Conservation (phyloP, 2,797 vertebrate species). For the Urocyon cinereoargenteus region DNA sequence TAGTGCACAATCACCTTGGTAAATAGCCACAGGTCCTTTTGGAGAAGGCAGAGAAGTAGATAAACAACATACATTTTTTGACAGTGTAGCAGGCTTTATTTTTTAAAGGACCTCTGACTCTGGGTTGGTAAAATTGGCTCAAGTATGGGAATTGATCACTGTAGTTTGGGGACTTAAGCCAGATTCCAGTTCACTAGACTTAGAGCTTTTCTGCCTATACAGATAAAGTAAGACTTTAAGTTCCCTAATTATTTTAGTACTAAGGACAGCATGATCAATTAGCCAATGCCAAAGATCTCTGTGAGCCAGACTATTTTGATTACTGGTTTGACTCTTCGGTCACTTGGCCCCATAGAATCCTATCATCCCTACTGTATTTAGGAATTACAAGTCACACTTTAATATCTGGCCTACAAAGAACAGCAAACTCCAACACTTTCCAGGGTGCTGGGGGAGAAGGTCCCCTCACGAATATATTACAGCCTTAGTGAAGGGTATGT, state of each 20-base stretch:
- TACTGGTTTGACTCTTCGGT: neutral
- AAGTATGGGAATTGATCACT: neutral
- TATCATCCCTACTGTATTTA: neutral
- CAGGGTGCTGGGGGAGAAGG: neutral
- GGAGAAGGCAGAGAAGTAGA: neutral
- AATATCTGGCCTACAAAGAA: neutral
- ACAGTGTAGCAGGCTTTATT: neutral
- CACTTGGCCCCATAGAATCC: neutral
- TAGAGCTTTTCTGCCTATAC: neutral
- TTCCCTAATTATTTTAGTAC: neutral
- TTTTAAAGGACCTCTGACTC: neutral
- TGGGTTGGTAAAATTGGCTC: neutral
- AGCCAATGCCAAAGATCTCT: neutral
- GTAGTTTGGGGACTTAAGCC: neutral
- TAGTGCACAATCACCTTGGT: neutral
- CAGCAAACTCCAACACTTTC: neutral
- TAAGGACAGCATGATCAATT: neutral
- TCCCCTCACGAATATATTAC: neutral
- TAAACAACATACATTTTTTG: neutral
- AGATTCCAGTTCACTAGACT: slow-evolving; percentile 17
- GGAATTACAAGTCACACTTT: neutral
- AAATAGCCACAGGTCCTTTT: neutral
- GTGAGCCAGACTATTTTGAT: neutral
- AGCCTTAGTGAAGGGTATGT: neutral
- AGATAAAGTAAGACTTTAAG: neutral